Evolutionary conservation across 2,113 vertebrate species (phyloP).

Genomic region (Apteryx owenii): DNA sequence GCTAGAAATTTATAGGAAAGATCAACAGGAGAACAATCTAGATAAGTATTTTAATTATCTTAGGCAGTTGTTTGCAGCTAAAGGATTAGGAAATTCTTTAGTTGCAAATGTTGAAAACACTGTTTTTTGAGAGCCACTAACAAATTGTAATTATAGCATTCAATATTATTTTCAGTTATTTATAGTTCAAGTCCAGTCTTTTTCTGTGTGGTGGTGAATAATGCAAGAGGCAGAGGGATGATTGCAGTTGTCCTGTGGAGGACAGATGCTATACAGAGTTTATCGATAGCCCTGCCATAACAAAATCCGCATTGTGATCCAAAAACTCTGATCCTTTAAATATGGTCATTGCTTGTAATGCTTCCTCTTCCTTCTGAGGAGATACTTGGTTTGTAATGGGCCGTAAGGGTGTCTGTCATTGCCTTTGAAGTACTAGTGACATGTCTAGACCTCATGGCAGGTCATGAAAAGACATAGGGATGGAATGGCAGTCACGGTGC

Average conservation of each 20-base stretch:
- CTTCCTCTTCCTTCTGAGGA: neutral
- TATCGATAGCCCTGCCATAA: neutral
- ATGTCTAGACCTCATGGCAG: neutral
- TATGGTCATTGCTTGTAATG: neutral
- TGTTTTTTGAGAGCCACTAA: neutral
- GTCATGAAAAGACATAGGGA: neutral
- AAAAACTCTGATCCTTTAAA: neutral
- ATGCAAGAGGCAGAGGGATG: neutral
- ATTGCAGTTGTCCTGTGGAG: neutral
- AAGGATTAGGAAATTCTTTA: neutral
- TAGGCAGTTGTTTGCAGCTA: neutral
- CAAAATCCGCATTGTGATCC: neutral
- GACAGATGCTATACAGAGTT: neutral
- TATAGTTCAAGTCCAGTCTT: neutral
- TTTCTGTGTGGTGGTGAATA: neutral
- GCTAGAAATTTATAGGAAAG: neutral
- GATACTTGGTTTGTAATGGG: neutral
- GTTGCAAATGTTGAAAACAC: neutral
- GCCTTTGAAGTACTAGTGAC: neutral
- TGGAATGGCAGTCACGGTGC: neutral
- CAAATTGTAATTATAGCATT: neutral
- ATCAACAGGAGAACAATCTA: neutral
- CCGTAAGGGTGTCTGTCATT: neutral
- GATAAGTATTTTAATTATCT: neutral
- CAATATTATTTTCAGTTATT: neutral